Evolutionary conservation across 1,140 invertebrate genomes (phyloP).

Genomic region (Paraescarpia echinospica): DNA sequence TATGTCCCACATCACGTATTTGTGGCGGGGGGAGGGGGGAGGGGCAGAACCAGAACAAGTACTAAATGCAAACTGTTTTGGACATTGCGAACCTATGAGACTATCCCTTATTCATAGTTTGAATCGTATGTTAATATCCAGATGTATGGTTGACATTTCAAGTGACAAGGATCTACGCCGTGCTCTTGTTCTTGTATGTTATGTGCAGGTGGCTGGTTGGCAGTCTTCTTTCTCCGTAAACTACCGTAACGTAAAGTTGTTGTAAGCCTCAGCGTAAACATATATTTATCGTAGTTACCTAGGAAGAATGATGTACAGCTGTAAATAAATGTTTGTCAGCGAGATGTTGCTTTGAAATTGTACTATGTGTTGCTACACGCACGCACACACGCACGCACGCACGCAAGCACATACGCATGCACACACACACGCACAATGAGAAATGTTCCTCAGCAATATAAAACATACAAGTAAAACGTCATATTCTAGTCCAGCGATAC

Average conservation of each 20-base stretch:
- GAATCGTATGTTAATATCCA: background rate
- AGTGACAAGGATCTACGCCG: background rate
- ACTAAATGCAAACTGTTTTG: no score
- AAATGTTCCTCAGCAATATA: no score
- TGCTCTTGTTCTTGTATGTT: background rate
- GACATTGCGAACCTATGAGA: no score
- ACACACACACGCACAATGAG: no score
- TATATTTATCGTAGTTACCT: background rate
- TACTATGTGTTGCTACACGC: background rate
- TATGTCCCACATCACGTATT: no score
- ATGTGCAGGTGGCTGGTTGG: background rate
- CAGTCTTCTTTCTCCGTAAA: background rate
- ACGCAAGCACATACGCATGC: background rate
- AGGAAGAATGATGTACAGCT: background rate
- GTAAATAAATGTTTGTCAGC: slow-evolving; percentile 6
- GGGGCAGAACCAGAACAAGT: no score
- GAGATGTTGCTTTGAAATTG: background rate
- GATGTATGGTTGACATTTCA: background rate
- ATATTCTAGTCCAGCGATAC: no score
- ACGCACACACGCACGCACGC: background rate
- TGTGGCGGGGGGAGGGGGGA: no score
- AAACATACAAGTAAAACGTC: no score
- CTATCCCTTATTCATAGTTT: background rate
- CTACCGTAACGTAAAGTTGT: background rate
- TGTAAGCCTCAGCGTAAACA: background rate